These are phyloP conservation scores for Chamaetylas fuelleborni DNA, from an alignment of 2,113 vertebrate species.

Conservation along the genomic window DNA sequence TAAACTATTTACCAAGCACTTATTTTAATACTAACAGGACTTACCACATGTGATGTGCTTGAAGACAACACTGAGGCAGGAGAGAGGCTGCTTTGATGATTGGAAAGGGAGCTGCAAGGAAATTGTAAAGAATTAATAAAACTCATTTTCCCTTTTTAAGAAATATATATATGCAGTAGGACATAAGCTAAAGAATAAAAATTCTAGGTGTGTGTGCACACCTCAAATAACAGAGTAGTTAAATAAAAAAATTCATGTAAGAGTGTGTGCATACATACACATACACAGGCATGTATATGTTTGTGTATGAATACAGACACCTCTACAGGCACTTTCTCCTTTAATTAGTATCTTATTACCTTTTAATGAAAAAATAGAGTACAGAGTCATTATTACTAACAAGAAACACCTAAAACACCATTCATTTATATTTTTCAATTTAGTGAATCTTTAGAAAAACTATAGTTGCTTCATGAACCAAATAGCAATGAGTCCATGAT, in stretches of 20 bases:
- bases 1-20: not conserved
- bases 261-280: rapidly evolving
- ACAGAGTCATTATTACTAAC: not conserved
- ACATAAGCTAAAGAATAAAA: not conserved
- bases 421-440: not conserved
- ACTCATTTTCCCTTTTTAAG: not conserved
- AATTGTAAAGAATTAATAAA: not conserved
- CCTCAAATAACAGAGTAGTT: not conserved
- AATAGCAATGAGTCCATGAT: not conserved
- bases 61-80: slow-evolving; percentile 82
- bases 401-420: not conserved
- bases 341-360: not conserved
- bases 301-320: rapidly evolving
- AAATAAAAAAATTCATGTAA: not conserved
- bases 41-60: slow-evolving; percentile 82
- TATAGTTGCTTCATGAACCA: not conserved
- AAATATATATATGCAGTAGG: not conserved
- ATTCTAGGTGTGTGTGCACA: not conserved
- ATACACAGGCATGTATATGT: rapidly evolving
- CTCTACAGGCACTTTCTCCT: not conserved
- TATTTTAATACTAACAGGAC: not conserved
- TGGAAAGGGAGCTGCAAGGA: slow-evolving; percentile 67
- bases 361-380: not conserved
- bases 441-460: not conserved
- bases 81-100: slow-evolving; percentile 85